Conservation (phyloP, 2,797 vertebrate genomes). For the Hafferia zeledoni region DNA sequence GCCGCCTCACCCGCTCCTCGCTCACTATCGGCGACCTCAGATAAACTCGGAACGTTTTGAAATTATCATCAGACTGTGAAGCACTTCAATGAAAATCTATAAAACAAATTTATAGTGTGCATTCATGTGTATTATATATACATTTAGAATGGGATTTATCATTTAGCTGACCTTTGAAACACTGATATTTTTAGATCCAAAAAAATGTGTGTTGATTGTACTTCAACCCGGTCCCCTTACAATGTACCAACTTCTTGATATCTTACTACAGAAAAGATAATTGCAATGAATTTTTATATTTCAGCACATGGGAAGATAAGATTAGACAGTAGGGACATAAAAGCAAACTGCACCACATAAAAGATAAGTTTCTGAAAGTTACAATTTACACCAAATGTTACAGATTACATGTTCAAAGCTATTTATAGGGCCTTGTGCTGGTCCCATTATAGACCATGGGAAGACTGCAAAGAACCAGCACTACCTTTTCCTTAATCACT, state of each 20-base stretch:
- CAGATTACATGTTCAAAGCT: slow-evolving; percentile 60
- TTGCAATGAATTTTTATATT: slow-evolving; percentile 71
- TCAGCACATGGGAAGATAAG: slow-evolving; percentile 67
- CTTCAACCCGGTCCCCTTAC: slow-evolving; percentile 12
- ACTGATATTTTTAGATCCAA: slow-evolving; percentile 57
- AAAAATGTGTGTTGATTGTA: slow-evolving; percentile 44
- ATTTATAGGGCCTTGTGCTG: slow-evolving; percentile 3
- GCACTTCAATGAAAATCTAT: slow-evolving; percentile 64
- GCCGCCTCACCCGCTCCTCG: not conserved
- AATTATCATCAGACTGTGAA: slow-evolving; percentile 60
- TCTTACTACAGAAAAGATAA: slow-evolving; percentile 61
- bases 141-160: slow-evolving; percentile 54
- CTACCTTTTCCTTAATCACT: not conserved
- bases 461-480: not conserved
- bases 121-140: slow-evolving; percentile 50
- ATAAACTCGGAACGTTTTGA: slow-evolving; percentile 32
- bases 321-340: slow-evolving; percentile 70
- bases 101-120: slow-evolving; percentile 63
- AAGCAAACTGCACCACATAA: slow-evolving; percentile 66
- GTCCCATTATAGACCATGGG: not conserved
- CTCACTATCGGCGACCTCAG: not conserved
- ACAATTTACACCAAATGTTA: slow-evolving; percentile 68
- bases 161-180: slow-evolving; percentile 64
- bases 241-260: slow-evolving; percentile 43
- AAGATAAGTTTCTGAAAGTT: slow-evolving; percentile 70